phyloP scores from a whole-genome alignment of 2,888 invertebrate genomes.

The Caradrina kadenii region DNA sequence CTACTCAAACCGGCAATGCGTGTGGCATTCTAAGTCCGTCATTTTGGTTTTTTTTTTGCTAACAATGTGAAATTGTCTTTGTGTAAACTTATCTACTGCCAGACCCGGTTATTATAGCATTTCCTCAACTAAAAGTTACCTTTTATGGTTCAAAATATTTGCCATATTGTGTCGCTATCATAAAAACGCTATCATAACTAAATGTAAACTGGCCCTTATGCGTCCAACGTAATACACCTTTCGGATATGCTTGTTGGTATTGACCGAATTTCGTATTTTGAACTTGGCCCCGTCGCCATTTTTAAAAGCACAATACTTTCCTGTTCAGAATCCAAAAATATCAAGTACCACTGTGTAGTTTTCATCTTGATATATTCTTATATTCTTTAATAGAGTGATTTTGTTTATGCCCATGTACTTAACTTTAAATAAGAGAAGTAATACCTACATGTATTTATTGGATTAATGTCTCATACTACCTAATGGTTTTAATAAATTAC shows the following conservation, averaged over 20 bases:
- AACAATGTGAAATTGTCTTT: background rate
- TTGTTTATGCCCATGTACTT: background rate
- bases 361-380: slow-evolving; percentile 8
- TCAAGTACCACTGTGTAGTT: background rate
- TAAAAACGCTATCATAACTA: too few species aligned
- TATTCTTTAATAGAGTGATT: background rate
- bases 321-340: slow-evolving; percentile 30
- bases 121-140: too few species aligned
- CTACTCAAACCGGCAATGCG: background rate
- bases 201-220: slow-evolving; percentile 9
- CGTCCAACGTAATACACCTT: slow-evolving; percentile 21
- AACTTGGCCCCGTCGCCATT: slow-evolving; percentile 65
- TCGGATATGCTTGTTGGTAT: slow-evolving; percentile 62
- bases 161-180: background rate
- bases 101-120: too few species aligned
- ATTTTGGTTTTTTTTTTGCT: too few species aligned
- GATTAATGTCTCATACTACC: background rate
- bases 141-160: background rate
- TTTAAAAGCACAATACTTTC: slow-evolving; percentile 31
- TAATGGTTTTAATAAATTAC: background rate
- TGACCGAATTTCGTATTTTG: slow-evolving; percentile 68
- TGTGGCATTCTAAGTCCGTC: too few species aligned
- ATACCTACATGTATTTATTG: background rate
- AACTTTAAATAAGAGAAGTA: background rate
- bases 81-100: too few species aligned